Conservation (phyloP, 1,140 invertebrate species). For the Neodiprion pinetum region DNA sequence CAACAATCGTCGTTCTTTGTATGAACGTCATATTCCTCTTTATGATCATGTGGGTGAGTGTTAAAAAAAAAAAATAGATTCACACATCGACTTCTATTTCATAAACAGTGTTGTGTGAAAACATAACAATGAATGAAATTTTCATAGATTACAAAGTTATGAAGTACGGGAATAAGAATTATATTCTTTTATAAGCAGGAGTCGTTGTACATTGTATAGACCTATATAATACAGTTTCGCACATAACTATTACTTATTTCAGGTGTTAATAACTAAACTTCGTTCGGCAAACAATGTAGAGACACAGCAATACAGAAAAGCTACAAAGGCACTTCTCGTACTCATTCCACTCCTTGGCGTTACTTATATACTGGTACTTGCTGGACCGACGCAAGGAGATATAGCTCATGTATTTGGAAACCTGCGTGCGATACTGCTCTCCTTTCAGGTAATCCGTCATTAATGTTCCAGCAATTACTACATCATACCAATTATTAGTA, state of each 20-base stretch:
- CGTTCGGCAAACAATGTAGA: slow-evolving; percentile 85
- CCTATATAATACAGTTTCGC: too few species aligned
- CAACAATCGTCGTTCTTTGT: slow-evolving; percentile 74
- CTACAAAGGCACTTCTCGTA: slow-evolving; percentile 86
- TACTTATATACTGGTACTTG: slow-evolving; percentile 83
- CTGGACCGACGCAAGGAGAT: slow-evolving; percentile 73
- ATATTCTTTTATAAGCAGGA: too few species aligned
- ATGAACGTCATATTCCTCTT: slow-evolving; percentile 87
- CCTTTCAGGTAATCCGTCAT: slow-evolving; percentile 73
- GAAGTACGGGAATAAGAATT: too few species aligned
- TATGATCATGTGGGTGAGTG: slow-evolving; percentile 91
- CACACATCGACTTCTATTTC: slow-evolving; percentile 12
- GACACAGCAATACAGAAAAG: slow-evolving; percentile 88
- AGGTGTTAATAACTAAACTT: slow-evolving; percentile 92
- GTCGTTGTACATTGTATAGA: too few species aligned
- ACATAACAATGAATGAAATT: not conserved
- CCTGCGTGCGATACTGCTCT: slow-evolving; percentile 76
- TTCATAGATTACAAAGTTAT: not conserved
- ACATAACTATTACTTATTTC: slow-evolving; percentile 8
- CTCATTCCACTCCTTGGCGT: slow-evolving; percentile 89
- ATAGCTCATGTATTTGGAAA: slow-evolving; percentile 72
- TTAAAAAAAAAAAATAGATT: not conserved
- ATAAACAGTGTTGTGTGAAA: not conserved
- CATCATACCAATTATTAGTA: too few species aligned
- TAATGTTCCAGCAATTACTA: not conserved